These are phyloP conservation scores for Acestrorhynchus altus DNA, from an alignment of 2,797 vertebrate species.

Conservation along the genomic window DNA sequence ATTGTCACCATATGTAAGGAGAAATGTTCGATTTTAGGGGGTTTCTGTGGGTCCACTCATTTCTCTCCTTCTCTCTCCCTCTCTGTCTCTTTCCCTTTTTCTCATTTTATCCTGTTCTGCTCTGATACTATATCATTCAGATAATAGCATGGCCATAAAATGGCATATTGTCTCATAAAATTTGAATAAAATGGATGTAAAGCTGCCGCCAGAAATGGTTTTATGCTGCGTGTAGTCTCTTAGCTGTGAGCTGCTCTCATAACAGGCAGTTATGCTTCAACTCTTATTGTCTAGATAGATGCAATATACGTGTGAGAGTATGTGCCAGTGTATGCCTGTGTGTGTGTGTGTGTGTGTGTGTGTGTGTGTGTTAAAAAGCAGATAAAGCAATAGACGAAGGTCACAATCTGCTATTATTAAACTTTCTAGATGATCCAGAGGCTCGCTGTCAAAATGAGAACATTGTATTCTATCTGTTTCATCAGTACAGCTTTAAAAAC, in stretches of 20 bases:
- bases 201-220: slow-evolving; percentile 47
- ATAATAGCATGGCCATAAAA: slow-evolving; percentile 34
- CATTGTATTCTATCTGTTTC: neutral
- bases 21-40: slow-evolving; percentile 31
- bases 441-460: neutral
- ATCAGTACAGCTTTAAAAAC: neutral
- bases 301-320: neutral
- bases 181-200: slow-evolving; percentile 49
- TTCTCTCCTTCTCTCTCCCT: neutral
- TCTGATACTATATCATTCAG: neutral
- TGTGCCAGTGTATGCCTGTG: neutral
- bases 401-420: neutral
- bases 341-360: neutral
- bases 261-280: slow-evolving; percentile 22
- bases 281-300: slow-evolving; percentile 10
- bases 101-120: neutral
- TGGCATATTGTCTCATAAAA: slow-evolving; percentile 52
- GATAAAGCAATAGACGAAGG: neutral
- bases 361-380: neutral
- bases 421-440: neutral
- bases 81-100: slow-evolving; percentile 1
- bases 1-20: slow-evolving; percentile 26
- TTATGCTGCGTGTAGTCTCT: slow-evolving; percentile 38
- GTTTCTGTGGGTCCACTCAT: neutral
- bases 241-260: slow-evolving; percentile 28